Evolutionary conservation across 2,888 invertebrate species (phyloP).

Genomic region (Athalia cordata): DNA sequence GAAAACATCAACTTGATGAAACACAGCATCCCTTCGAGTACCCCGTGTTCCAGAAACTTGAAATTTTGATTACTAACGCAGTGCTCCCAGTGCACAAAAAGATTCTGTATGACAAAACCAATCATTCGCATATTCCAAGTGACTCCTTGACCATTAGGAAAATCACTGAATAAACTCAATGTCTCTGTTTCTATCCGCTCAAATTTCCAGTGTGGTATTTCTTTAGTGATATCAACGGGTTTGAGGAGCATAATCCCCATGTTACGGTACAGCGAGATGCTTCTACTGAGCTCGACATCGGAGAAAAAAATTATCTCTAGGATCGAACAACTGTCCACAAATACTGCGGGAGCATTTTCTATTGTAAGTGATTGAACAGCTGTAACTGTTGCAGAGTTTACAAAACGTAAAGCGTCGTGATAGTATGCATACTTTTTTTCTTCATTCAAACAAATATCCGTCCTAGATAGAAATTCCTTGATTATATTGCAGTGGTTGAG

Average conservation of each 20-base stretch:
- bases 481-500: background rate
- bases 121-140: constrained; percentile 50
- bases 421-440: constrained; percentile 12
- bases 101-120: constrained; percentile 51
- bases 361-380: background rate
- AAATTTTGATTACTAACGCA: background rate
- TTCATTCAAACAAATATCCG: background rate
- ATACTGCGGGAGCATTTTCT: constrained; percentile 1
- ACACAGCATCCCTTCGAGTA: constrained; percentile 52
- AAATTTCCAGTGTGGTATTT: constrained; percentile 45
- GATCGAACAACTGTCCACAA: constrained; percentile 5
- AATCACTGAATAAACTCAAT: background rate
- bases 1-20: constrained; percentile 50
- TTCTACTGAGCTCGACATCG: constrained; percentile 48
- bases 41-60: constrained; percentile 44
- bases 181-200: constrained; percentile 18
- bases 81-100: constrained; percentile 58
- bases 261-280: constrained; percentile 52
- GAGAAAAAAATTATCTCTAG: constrained; percentile 23
- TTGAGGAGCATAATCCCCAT: constrained; percentile 51
- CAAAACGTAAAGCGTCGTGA: background rate
- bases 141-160: constrained; percentile 12
- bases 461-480: constrained; percentile 2
- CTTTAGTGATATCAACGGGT: constrained; percentile 42
- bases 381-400: background rate